Base-by-base conservation (phyloP, 2,888 invertebrate species). In the Capitulum mitella region DNA sequence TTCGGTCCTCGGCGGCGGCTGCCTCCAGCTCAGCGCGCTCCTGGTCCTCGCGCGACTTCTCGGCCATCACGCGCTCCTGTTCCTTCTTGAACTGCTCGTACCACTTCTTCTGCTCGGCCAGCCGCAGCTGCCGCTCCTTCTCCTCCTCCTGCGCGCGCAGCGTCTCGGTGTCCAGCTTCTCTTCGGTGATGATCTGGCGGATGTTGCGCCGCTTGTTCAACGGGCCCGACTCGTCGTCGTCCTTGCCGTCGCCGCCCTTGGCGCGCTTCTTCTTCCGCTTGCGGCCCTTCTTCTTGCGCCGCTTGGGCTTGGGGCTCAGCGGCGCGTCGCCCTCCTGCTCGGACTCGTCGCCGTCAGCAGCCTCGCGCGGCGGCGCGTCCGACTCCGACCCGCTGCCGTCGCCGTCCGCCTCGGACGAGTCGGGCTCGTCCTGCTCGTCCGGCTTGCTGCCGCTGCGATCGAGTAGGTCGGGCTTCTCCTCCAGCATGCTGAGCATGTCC, bases 161-260 rank as follows among this genome's bases (percentile, higher is more conserved):
- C 3, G 97, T 98, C 26, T 94, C 93, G 81, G 94, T 94, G 85
- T 97, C 97, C 81, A 98, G 87, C 84, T 97, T 94, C 81, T 93
- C 93, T 84, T 96, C 96, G 84, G 94, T 93, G 91, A 97, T 92
- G 16, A 97, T 96, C 87, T 97, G 95, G 79, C 97, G 90, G 83
- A 95, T 95, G 84, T 95, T 95, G 81, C 93, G 90, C 64, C 95
- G 77, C 83, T 76, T 76, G 19, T 48, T 76, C 46, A 16, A 14
- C 46, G 76, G 76, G 19, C 43, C 76, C 0, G n/a, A 6, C 32
- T 76, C 76, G 46, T 76, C 76, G 43, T 75, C 74, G 76, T 48
- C 32, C 12, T 48, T 43, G 3, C 29, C n/a, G 29, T 29, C 43
- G 22, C 29, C 29, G 29, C 19, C 14, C 26, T 26, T 40, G n/a